Percentiles rank a stretch among this genome's conserved stretches.
Conservation (phyloP, 2,888 invertebrate genomes). For the Taphrorychus bicolor region DNA sequence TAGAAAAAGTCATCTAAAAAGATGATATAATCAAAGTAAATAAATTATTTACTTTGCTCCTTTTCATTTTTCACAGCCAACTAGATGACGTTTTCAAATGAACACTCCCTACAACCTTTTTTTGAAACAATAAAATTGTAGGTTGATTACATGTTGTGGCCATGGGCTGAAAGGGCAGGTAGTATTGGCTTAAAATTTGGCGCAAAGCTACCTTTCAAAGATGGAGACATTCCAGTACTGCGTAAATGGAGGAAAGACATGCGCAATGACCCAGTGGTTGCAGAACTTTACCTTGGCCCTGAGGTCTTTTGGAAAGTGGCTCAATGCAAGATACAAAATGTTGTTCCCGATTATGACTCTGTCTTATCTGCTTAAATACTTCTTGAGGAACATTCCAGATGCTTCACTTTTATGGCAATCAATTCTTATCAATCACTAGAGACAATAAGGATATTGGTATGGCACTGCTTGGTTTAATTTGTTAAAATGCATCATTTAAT, state of each 20-base stretch:
- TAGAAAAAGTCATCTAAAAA: too few species aligned
- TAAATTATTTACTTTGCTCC: too few species aligned
- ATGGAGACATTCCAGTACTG: slow-evolving; percentile 48
- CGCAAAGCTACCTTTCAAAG: slow-evolving; percentile 48
- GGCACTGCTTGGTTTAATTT: too few species aligned
- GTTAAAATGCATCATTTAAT: too few species aligned
- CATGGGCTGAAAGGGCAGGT: slow-evolving; percentile 54
- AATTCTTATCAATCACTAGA: too few species aligned
- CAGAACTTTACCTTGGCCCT: slow-evolving; percentile 50
- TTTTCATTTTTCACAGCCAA: too few species aligned
- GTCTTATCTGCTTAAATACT: slow-evolving; percentile 6
- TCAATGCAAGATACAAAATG: slow-evolving; percentile 45
- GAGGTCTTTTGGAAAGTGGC: slow-evolving; percentile 52
- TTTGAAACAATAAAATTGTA: slow-evolving; percentile 36
- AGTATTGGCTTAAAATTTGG: slow-evolving; percentile 47
- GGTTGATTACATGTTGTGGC: slow-evolving; percentile 58
- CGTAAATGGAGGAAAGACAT: slow-evolving; percentile 52
- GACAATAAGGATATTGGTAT: too few species aligned
- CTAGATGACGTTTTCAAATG: too few species aligned
- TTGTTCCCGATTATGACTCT: slow-evolving; percentile 51
- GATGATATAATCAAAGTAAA: too few species aligned
- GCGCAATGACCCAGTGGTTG: slow-evolving; percentile 46
- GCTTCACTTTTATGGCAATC: background rate
- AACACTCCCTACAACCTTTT: too few species aligned
- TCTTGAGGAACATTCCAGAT: background rate